Evolutionary conservation across 2,113 vertebrate genomes (phyloP).

Genomic region (Noturus placidus): DNA sequence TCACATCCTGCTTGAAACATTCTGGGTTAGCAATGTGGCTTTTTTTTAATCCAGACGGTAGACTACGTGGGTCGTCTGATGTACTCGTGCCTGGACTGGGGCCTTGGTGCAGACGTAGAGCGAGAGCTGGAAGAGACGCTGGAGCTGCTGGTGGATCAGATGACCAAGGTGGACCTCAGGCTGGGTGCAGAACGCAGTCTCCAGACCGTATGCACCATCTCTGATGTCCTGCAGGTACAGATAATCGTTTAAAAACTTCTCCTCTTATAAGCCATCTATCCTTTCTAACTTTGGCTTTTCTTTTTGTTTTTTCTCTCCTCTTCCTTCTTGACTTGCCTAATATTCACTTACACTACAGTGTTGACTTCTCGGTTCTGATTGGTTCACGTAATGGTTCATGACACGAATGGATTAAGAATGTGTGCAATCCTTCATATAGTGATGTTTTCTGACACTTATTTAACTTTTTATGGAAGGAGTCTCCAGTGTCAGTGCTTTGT

Average conservation of each 20-base stretch:
- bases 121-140: constrained; percentile 67
- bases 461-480: neutral
- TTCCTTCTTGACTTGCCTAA: neutral
- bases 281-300: no score
- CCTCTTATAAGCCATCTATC: neutral
- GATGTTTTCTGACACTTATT: neutral
- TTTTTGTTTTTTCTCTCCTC: no score
- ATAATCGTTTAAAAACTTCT: neutral
- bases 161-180: constrained; percentile 64
- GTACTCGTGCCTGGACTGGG: constrained; percentile 77
- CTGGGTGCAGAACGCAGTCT: constrained; percentile 22
- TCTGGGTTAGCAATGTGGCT: neutral
- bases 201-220: constrained; percentile 53
- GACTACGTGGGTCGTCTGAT: constrained; percentile 67
- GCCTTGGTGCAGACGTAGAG: constrained; percentile 66
- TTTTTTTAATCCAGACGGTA: constrained; percentile 57
- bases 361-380: neutral
- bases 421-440: neutral
- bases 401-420: neutral
- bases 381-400: neutral
- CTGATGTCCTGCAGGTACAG: constrained; percentile 70
- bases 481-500: neutral
- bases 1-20: neutral
- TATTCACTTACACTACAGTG: neutral
- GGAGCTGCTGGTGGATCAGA: constrained; percentile 66